Conservation (phyloP, 2,797 vertebrate genomes). For the Sebastes vulpes region DNA sequence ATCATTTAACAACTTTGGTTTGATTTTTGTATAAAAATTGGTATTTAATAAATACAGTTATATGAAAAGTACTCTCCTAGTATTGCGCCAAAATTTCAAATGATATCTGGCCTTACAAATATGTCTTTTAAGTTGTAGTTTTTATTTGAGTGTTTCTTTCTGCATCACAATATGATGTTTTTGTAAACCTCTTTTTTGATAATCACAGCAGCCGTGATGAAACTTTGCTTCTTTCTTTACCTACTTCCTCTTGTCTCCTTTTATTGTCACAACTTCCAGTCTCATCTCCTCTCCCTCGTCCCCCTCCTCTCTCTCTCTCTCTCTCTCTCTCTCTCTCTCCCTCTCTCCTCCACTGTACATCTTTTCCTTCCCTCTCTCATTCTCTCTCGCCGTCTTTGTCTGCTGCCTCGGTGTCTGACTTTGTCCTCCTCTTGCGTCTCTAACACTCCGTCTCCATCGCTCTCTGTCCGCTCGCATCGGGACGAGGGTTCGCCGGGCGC, state of each 20-base stretch:
- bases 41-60: neutral
- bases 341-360: constrained; percentile 8
- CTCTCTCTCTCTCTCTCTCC: neutral
- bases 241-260: neutral
- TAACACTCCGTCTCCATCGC: constrained; percentile 66
- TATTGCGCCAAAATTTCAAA: neutral
- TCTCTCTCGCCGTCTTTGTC: constrained; percentile 35
- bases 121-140: neutral
- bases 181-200: neutral
- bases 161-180: neutral
- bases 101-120: neutral
- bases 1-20: too few species aligned
- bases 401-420: constrained; percentile 48
- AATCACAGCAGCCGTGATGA: neutral
- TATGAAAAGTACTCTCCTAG: neutral
- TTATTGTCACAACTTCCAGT: neutral
- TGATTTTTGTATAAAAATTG: too few species aligned
- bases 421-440: constrained; percentile 64
- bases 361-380: neutral
- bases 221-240: constrained; percentile 1
- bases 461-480: constrained; percentile 72
- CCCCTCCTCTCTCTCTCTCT: neutral
- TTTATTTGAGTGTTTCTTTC: neutral
- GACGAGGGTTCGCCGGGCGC: constrained; percentile 43
- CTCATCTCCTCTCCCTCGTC: neutral